Percentiles rank a stretch among this genome's conserved stretches.
These are phyloP conservation scores for Plebejus melissa DNA, from an alignment of 2,888 invertebrate species.

Conservation along the genomic window DNA sequence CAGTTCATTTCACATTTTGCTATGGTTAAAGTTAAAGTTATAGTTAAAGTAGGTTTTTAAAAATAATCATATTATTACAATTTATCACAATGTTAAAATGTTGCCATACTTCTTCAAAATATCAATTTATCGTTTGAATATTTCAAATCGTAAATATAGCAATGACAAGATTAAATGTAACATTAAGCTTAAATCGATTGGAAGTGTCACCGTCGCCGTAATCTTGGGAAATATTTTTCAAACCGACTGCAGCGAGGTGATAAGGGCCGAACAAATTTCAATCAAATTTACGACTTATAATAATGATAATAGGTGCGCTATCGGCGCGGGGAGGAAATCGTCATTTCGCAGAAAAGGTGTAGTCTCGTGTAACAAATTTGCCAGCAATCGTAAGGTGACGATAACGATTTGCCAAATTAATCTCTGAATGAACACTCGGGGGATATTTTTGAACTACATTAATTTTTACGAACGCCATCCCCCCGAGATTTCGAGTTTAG, in stretches of 20 bases:
- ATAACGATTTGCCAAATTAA: conserved; percentile 75
- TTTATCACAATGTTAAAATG: neutral
- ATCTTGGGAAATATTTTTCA: conserved; percentile 68
- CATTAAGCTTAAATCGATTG: conserved; percentile 73
- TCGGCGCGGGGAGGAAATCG: conserved; percentile 71
- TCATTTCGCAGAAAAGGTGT: conserved; percentile 75
- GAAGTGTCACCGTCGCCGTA: conserved; percentile 61
- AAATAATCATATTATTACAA: neutral
- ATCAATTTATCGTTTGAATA: neutral
- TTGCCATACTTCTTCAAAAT: neutral
- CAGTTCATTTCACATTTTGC: no score
- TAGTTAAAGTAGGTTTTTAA: no score
- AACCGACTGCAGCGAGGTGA: conserved; percentile 72
- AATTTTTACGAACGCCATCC: conserved; percentile 19
- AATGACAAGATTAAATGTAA: conserved; percentile 64
- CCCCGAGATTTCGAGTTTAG: conserved; percentile 3
- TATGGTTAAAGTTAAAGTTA: no score
- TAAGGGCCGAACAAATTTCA: conserved; percentile 76
- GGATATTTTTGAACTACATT: conserved; percentile 21
- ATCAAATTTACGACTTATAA: conserved; percentile 78
- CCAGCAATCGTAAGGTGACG: conserved; percentile 72
- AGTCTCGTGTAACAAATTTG: conserved; percentile 75
- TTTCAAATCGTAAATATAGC: neutral
- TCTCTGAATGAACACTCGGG: conserved; percentile 52
- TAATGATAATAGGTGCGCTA: conserved; percentile 77